phyloP scores from a whole-genome alignment of 64 coral and sea anemone genomes.

The Platygyra sinensis region DNA sequence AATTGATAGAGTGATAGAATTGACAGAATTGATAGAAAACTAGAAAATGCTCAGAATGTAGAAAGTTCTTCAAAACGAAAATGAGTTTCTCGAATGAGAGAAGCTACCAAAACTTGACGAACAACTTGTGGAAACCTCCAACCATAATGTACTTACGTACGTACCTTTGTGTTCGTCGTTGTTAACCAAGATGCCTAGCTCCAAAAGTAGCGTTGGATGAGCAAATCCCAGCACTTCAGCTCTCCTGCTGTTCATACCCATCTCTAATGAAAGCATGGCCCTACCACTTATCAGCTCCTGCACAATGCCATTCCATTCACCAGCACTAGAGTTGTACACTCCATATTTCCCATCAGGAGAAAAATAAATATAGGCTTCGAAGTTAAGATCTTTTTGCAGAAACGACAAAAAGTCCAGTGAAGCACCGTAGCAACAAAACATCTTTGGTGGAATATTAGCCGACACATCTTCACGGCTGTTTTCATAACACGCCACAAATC shows the following conservation, averaged over 20 bases:
- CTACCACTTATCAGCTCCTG: neutral
- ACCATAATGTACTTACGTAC: no score
- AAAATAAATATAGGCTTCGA: constrained; percentile 40
- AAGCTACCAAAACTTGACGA: no score
- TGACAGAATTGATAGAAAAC: neutral
- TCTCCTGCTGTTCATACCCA: constrained; percentile 20
- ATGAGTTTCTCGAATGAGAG: neutral
- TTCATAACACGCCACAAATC: neutral
- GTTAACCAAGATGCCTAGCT: constrained; percentile 32
- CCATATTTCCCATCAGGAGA: constrained; percentile 33
- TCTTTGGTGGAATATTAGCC: neutral
- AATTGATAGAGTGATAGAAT: no score
- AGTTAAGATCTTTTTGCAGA: constrained; percentile 36
- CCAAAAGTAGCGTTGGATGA: constrained; percentile 24
- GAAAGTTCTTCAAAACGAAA: neutral
- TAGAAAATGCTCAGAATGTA: neutral
- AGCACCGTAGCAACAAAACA: constrained; percentile 25
- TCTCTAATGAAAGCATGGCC: neutral
- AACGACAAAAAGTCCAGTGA: constrained; percentile 38
- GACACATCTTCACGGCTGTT: neutral
- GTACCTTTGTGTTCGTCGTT: neutral
- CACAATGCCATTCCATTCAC: constrained; percentile 37
- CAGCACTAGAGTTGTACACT: neutral
- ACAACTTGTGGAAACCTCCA: no score
- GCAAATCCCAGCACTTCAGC: constrained; percentile 6